Evolutionary conservation across 1,140 invertebrate genomes (phyloP).

Genomic region (Bombus picipes): DNA sequence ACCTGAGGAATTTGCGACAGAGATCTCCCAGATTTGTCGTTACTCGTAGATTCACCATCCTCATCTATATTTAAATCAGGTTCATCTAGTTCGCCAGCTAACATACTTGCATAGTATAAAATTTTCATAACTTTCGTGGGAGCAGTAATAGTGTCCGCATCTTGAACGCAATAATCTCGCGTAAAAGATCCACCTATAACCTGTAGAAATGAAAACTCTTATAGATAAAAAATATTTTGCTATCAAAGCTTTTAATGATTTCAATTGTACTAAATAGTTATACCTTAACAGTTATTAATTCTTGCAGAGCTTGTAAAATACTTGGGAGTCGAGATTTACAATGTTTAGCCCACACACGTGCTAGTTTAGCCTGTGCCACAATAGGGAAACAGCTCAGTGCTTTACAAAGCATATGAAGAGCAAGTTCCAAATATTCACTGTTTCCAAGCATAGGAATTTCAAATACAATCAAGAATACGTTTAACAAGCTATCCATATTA

Average conservation of each 20-base stretch:
- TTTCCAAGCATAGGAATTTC: constrained; percentile 92
- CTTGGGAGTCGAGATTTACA: constrained; percentile 87
- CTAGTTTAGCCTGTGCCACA: constrained; percentile 91
- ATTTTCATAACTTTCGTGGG: constrained; percentile 94
- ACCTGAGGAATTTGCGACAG: constrained; percentile 61
- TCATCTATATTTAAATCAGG: constrained; percentile 84
- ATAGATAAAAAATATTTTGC: not conserved
- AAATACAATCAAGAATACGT: constrained; percentile 93
- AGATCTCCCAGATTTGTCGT: constrained; percentile 69
- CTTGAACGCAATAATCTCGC: constrained; percentile 90
- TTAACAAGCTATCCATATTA: constrained; percentile 84
- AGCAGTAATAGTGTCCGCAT: constrained; percentile 90
- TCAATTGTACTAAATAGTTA: not conserved
- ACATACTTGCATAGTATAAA: constrained; percentile 94
- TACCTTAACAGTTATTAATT: constrained; percentile 90
- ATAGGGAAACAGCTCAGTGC: constrained; percentile 89
- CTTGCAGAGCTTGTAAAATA: constrained; percentile 92
- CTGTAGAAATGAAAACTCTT: constrained; percentile 68
- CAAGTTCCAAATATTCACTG: constrained; percentile 91
- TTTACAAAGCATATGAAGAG: constrained; percentile 91
- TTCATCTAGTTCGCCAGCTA: constrained; percentile 91
- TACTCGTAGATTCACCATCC: constrained; percentile 78
- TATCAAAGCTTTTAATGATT: not conserved
- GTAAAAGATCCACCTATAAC: constrained; percentile 91
- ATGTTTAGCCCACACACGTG: constrained; percentile 89